Percentiles rank a stretch among this genome's conserved stretches.
Evolutionary conservation across 2,113 vertebrate species (phyloP).

Genomic region (Tupaia chinensis): DNA sequence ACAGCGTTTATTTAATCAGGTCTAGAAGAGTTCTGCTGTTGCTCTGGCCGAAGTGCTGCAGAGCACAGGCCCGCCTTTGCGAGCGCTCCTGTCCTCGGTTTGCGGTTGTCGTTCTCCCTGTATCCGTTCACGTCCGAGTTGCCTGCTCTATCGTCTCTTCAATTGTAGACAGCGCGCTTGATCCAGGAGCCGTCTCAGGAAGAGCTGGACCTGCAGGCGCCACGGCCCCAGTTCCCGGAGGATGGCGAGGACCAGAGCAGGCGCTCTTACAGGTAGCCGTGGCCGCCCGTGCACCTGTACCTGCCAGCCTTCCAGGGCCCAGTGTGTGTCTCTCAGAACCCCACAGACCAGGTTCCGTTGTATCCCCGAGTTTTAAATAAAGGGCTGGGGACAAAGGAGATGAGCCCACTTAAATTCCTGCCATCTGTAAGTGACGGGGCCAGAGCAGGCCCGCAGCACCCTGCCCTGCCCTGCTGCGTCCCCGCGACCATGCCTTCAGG

Average conservation of each 20-base stretch:
- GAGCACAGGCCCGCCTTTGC: rapidly evolving
- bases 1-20: background rate
- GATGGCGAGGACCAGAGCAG: constrained; percentile 94
- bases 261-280: constrained; percentile 93
- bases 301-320: background rate
- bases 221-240: constrained; percentile 92
- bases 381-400: no score
- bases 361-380: background rate
- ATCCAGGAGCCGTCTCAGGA: constrained; percentile 92
- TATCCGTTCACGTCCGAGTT: background rate
- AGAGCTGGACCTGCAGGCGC: constrained; percentile 91
- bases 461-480: no score
- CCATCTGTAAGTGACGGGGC: rapidly evolving
- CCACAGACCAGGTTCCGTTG: rapidly evolving
- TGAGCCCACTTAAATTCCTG: background rate
- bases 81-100: background rate
- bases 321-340: no score
- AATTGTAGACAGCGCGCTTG: constrained; percentile 91
- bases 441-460: no score
- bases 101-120: background rate
- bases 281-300: no score
- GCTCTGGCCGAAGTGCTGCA: background rate
- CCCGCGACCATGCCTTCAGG: no score
- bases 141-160: constrained; percentile 52
- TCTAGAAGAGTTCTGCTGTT: background rate